A percentile compares a stretch with the other conserved stretches of the same genome.
These are phyloP conservation scores for Pholis gunnellus DNA, from an alignment of 2,113 vertebrate genomes.

Conservation along the genomic window DNA sequence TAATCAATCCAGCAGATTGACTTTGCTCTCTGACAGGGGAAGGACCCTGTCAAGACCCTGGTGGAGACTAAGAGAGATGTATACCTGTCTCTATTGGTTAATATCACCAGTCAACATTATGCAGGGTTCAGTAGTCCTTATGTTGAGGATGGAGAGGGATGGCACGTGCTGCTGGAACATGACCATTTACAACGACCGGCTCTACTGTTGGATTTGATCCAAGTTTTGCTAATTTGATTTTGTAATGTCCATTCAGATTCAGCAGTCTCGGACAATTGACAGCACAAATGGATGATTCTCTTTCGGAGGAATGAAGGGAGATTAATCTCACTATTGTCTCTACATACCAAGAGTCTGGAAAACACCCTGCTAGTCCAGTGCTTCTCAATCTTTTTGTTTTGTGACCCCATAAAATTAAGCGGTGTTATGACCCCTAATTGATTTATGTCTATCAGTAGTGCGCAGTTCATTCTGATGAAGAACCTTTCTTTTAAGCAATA, in stretches of 20 bases:
- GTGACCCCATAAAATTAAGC: neutral
- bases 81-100: conserved; percentile 79
- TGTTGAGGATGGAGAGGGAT: conserved; percentile 52
- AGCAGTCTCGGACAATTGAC: conserved; percentile 33
- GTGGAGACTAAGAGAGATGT: conserved; percentile 78
- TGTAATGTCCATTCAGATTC: conserved; percentile 54
- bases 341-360: neutral
- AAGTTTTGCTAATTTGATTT: conserved; percentile 59
- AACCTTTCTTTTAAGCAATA: neutral
- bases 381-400: neutral
- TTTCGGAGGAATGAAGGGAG: neutral
- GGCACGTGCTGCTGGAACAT: conserved; percentile 34
- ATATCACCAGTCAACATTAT: conserved; percentile 71
- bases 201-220: conserved; percentile 53
- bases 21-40: conserved; percentile 78
- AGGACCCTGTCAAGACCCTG: conserved; percentile 79
- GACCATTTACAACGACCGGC: conserved; percentile 54
- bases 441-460: neutral
- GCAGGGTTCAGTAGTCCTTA: conserved; percentile 68
- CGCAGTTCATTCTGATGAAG: neutral
- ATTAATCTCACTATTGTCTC: conserved; percentile 2
- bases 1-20: conserved; percentile 81
- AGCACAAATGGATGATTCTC: conserved; percentile 26
- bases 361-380: neutral
- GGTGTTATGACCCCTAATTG: neutral